Evolutionary conservation across 2,888 invertebrate genomes (phyloP).

Genomic region (Rhagophthalmus giganteus): DNA sequence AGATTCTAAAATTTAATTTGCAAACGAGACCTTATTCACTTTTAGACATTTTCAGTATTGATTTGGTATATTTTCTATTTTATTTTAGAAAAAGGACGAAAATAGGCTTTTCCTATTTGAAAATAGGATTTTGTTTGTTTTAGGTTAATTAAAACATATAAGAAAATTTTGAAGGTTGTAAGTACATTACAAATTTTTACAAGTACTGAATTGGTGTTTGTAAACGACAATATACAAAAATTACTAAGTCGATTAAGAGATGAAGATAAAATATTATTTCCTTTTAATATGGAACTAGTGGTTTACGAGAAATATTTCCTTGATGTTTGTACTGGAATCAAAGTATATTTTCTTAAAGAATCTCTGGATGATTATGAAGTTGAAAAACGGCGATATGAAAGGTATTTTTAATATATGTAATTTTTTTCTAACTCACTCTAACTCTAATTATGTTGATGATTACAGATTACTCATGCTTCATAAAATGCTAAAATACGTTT

Average conservation of each 20-base stretch:
- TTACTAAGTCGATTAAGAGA: slow-evolving; percentile 29
- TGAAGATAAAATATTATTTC: slow-evolving; percentile 34
- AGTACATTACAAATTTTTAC: slow-evolving; percentile 37
- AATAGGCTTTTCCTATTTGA: too few relatives aligned
- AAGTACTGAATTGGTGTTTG: slow-evolving; percentile 39
- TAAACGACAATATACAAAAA: slow-evolving; percentile 33
- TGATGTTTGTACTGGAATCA: slow-evolving; percentile 36
- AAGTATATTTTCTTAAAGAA: slow-evolving; percentile 41
- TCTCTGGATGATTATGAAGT: slow-evolving; percentile 27
- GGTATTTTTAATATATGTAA: too few relatives aligned
- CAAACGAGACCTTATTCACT: too few relatives aligned
- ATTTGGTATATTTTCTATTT: too few relatives aligned
- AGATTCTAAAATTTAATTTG: too few relatives aligned
- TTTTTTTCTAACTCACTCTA: too few relatives aligned
- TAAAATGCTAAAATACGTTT: too few relatives aligned
- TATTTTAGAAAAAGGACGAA: too few relatives aligned
- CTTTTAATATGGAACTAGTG: slow-evolving; percentile 38
- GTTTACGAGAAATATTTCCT: slow-evolving; percentile 33
- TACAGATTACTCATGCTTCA: too few relatives aligned
- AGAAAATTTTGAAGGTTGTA: slow-evolving; percentile 36
- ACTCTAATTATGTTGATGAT: too few relatives aligned
- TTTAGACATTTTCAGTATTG: too few relatives aligned
- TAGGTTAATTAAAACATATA: slow-evolving; percentile 39
- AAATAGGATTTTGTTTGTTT: too few relatives aligned
- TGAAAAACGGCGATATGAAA: slow-evolving; percentile 7